Base-by-base conservation (phyloP, 2,888 invertebrate species). In the Limnephilus rhombicus region DNA sequence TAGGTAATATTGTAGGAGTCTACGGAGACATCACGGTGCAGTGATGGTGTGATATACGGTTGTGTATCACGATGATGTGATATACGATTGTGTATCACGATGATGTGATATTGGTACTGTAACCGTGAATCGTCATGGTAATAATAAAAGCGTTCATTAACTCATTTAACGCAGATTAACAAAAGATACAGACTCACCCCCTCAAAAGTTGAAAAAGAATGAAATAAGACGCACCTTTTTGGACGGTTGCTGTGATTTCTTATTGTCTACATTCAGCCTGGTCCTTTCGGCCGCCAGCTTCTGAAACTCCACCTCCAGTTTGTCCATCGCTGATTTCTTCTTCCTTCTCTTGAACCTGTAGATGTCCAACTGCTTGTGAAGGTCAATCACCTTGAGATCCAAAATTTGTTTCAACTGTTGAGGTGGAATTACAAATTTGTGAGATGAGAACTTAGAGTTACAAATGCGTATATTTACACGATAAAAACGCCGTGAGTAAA, bases 341-440 rank as follows among this genome's bases (percentile, higher is more conserved):
- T 97, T 97, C 94, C 97, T 97, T 92, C 96, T 97, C 93, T 97
- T 97, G 95, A 98, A 98, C 94, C 97, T 97, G 37, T 98, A 94
- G 89, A 98, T 95, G 95, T 98, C 98, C 92, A 98, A 95, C 94
- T 97, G 97, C 94, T 98, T 98, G 86, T 97, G 96, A 94, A 97
- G 96, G 94, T 98, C 98, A 93, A 97, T 97, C 37, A 97, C 97
- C 95, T 98, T 97, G 13, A 97, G 95, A 94, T 98, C 98, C 92
- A 98, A 95, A 93, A 97, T 94, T 91, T 96, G 92, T 37, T 92
- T 93, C 45, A 94, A 80, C 94, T 94, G 83, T 29, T 49, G 45
- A 90, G 34, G 81, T 81, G 24, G 24, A 68, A 68, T 24, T 68
- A 68, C 24, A 68, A 11, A 86, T 89, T 85, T 41, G 37, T 31